Evolutionary conservation across 2,797 vertebrate genomes (phyloP).

Genomic region (Telmatherina bonti): DNA sequence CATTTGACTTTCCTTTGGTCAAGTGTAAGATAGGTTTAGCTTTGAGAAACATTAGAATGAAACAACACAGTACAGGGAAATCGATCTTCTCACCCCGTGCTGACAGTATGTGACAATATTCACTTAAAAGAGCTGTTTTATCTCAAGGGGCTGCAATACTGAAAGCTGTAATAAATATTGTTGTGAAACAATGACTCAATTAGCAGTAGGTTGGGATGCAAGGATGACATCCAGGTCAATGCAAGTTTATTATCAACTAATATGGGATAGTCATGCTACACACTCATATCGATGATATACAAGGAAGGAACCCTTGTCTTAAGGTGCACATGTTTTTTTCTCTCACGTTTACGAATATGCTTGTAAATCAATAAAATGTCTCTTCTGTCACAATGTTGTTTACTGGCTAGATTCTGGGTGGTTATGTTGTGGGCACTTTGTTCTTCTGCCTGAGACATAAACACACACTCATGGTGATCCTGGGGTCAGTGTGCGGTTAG

Average conservation of each 20-base stretch:
- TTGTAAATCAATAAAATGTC: slow-evolving; percentile 55
- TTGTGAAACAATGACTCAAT: not conserved
- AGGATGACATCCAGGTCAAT: slow-evolving; percentile 5
- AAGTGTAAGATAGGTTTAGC: not conserved
- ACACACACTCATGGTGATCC: slow-evolving; percentile 33
- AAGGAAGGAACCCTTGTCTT: slow-evolving; percentile 30
- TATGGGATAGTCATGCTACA: slow-evolving; percentile 1
- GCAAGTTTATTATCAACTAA: slow-evolving; percentile 24
- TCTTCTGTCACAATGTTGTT: slow-evolving; percentile 53
- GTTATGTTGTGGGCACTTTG: slow-evolving; percentile 55
- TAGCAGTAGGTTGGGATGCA: not conserved
- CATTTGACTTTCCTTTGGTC: too few relatives aligned
- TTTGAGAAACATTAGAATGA: not conserved
- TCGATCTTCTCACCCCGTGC: not conserved
- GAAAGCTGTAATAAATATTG: slow-evolving; percentile 2
- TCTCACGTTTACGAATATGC: slow-evolving; percentile 42
- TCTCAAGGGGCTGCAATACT: not conserved
- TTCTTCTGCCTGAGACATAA: slow-evolving; percentile 45
- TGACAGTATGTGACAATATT: not conserved
- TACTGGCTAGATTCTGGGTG: slow-evolving; percentile 66
- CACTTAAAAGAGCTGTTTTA: not conserved
- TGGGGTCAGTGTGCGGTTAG: slow-evolving; percentile 77
- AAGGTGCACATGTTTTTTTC: not conserved
- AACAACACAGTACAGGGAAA: not conserved
- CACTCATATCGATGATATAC: not conserved